phyloP scores from a whole-genome alignment of 2,113 vertebrate species.

The Syrrhaptes paradoxus region DNA sequence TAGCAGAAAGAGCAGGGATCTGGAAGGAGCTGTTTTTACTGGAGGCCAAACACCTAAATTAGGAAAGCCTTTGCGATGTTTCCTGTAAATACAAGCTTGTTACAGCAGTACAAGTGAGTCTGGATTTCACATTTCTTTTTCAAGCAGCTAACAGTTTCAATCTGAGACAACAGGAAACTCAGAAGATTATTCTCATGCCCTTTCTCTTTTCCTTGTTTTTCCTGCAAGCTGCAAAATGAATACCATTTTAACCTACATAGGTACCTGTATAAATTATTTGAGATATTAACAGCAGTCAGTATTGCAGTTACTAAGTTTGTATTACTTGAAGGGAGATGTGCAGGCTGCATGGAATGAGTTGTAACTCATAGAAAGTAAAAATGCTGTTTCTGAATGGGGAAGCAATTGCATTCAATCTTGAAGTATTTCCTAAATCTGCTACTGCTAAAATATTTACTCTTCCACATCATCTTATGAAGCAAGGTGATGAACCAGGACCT shows the following conservation, averaged over 20 bases:
- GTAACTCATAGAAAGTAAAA: not conserved
- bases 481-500: not conserved
- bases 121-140: not conserved
- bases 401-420: not conserved
- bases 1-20: not conserved
- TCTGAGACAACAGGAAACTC: not conserved
- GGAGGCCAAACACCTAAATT: accelerated
- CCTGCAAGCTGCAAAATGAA: not conserved
- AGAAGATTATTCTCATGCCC: not conserved
- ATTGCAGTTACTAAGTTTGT: not conserved
- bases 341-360: not conserved
- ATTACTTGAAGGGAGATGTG: not conserved
- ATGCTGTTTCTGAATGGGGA: not conserved
- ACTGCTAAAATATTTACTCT: not conserved
- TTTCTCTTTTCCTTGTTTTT: not conserved
- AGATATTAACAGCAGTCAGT: not conserved
- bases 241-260: not conserved
- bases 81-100: not conserved
- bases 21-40: not conserved
- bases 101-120: not conserved
- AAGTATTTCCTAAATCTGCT: not conserved
- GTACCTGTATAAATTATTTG: not conserved
- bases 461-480: not conserved
- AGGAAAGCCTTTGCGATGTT: not conserved
- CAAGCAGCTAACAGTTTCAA: not conserved